Percentiles rank a stretch among this genome's conserved stretches.
Evolutionary conservation across 2,113 vertebrate genomes (phyloP).

Genomic region (Equus przewalskii): DNA sequence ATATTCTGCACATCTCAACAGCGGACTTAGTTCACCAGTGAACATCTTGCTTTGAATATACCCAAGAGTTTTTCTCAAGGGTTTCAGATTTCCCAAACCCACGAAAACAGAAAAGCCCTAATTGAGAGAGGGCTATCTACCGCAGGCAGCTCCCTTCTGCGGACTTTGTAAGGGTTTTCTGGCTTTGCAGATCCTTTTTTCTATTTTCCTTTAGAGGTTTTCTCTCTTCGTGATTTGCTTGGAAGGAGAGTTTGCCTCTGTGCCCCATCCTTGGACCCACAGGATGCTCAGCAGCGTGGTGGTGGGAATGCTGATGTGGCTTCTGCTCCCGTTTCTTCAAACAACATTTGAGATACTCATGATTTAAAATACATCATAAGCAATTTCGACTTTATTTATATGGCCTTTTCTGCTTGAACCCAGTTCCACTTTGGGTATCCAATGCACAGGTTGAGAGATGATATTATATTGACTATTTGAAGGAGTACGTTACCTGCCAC

Average conservation of each 20-base stretch:
- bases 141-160: conserved; percentile 19
- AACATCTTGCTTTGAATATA: background rate
- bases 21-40: background rate
- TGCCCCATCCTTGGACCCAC: background rate
- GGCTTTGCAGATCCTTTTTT: background rate
- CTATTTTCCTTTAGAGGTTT: conserved; percentile 63
- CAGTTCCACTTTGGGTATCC: background rate
- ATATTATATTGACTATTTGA: background rate
- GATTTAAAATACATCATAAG: background rate
- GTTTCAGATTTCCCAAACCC: conserved; percentile 67
- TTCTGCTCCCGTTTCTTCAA: background rate
- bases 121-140: background rate
- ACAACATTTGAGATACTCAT: background rate
- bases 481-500: background rate
- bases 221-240: background rate
- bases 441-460: background rate
- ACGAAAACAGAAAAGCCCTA: conserved; percentile 2
- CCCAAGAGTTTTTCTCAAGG: conserved; percentile 36
- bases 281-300: background rate
- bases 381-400: background rate
- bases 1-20: background rate
- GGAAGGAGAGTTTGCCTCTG: background rate
- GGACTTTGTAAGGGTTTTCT: conserved; percentile 45
- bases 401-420: background rate
- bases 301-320: background rate